phyloP scores from a whole-genome alignment of 2,888 invertebrate genomes.

The Acanthosepion pharaonis region DNA sequence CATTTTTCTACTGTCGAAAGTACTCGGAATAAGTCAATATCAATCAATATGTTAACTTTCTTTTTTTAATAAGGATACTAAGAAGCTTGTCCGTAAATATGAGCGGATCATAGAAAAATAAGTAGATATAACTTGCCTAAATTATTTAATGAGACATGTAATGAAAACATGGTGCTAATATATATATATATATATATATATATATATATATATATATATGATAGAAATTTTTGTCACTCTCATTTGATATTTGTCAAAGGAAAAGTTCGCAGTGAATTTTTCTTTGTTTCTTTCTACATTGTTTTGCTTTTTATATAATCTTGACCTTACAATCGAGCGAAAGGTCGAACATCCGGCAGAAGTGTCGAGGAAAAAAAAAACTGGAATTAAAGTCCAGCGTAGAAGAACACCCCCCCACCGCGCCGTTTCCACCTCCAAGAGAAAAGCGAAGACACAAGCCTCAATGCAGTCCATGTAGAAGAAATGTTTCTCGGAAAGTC shows the following conservation, averaged over 20 bases:
- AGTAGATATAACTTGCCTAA: too few species aligned
- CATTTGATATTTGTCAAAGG: neutral
- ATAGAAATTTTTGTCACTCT: neutral
- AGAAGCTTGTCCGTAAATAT: too few species aligned
- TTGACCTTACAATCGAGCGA: neutral
- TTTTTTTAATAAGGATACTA: too few species aligned
- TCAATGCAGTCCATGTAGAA: neutral
- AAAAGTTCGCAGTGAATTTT: neutral
- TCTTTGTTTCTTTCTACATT: neutral
- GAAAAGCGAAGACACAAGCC: neutral
- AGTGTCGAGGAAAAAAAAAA: neutral
- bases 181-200: too few species aligned
- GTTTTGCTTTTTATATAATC: neutral
- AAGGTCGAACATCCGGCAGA: neutral
- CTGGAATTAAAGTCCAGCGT: neutral
- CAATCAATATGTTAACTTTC: too few species aligned
- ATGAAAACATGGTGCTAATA: too few species aligned
- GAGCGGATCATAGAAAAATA: too few species aligned
- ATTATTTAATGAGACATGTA: too few species aligned
- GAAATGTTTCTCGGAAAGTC: neutral
- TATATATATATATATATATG: too few species aligned
- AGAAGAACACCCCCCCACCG: neutral
- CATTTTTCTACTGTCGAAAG: too few species aligned
- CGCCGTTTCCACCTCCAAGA: neutral
- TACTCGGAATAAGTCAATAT: too few species aligned